Conservation (phyloP, 2,888 invertebrate species). For the Euspilapteryx auroguttella region DNA sequence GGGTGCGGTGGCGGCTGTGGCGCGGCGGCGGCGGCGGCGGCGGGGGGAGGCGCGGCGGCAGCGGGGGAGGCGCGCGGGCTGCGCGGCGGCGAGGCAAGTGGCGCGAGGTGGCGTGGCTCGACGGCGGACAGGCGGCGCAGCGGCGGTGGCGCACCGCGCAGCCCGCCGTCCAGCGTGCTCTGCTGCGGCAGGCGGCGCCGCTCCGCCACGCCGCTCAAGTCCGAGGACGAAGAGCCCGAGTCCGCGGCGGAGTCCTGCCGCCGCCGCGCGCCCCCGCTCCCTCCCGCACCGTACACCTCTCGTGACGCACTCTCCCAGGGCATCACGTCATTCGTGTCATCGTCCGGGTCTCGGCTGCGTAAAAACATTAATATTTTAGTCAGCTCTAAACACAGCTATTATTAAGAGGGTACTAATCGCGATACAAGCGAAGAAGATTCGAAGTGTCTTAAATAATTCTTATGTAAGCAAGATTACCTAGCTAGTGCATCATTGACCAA, state of each 20-base stretch:
- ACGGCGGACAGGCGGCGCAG: slow-evolving; percentile 46
- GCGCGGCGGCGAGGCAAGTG: slow-evolving; percentile 40
- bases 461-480: no score
- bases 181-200: slow-evolving; percentile 69
- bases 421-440: no score
- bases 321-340: slow-evolving; percentile 31
- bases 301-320: slow-evolving; percentile 20
- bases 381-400: no score
- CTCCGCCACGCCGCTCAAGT: slow-evolving; percentile 62
- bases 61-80: slow-evolving; percentile 36
- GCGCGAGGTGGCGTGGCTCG: slow-evolving; percentile 63
- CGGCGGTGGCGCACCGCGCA: slow-evolving; percentile 50
- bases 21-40: slow-evolving; percentile 23
- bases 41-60: slow-evolving; percentile 20
- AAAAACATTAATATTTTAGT: slow-evolving; percentile 33
- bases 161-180: slow-evolving; percentile 67
- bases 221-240: slow-evolving; percentile 75
- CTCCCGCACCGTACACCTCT: slow-evolving; percentile 25
- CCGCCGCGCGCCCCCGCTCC: slow-evolving; percentile 21
- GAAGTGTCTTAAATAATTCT: no score
- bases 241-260: slow-evolving; percentile 69
- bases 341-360: slow-evolving; percentile 23
- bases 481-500: no score
- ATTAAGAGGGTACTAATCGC: no score
- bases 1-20: slow-evolving; percentile 19